phyloP scores from a whole-genome alignment of 2,888 invertebrate genomes.

The Cinara cedri region DNA sequence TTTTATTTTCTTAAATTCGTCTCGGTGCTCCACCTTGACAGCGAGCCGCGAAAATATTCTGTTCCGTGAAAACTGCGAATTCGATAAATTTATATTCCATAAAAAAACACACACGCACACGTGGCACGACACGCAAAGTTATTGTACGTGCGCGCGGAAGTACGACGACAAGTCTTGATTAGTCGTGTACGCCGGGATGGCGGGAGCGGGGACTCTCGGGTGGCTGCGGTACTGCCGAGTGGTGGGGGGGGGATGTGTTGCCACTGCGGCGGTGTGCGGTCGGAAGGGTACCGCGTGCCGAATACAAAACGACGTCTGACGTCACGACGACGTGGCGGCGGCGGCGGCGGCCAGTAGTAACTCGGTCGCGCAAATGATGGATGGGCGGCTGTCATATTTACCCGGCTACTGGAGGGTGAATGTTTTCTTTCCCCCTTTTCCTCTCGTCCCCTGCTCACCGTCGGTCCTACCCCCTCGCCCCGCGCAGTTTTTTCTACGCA shows the following conservation, averaged over 20 bases:
- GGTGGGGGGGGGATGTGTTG: not conserved
- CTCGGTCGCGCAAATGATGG: slow-evolving; percentile 56
- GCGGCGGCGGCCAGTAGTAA: slow-evolving; percentile 32
- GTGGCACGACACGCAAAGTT: not conserved
- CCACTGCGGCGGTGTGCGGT: not conserved
- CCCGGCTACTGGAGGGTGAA: slow-evolving; percentile 48
- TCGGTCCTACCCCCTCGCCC: not conserved
- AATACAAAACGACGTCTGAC: slow-evolving; percentile 55
- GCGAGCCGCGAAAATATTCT: not conserved
- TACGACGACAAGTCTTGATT: slow-evolving; percentile 48
- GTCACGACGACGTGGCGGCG: slow-evolving; percentile 33
- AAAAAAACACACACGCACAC: slow-evolving; percentile 6
- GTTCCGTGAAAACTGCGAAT: not conserved
- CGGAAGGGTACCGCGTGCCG: slow-evolving; percentile 41
- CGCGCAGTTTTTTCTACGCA: not conserved
- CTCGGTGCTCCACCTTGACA: no score
- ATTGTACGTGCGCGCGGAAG: not conserved
- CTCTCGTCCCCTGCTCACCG: not conserved
- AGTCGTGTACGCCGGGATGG: not conserved
- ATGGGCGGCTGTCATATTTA: slow-evolving; percentile 57
- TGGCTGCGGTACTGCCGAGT: not conserved
- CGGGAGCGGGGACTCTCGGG: not conserved
- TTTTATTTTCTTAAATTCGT: no score
- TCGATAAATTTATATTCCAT: slow-evolving; percentile 2
- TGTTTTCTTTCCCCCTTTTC: slow-evolving; percentile 24